Evolutionary conservation across 92 coral and sea anemone species (phyloP).

Genomic region (Meandrina meandrites): DNA sequence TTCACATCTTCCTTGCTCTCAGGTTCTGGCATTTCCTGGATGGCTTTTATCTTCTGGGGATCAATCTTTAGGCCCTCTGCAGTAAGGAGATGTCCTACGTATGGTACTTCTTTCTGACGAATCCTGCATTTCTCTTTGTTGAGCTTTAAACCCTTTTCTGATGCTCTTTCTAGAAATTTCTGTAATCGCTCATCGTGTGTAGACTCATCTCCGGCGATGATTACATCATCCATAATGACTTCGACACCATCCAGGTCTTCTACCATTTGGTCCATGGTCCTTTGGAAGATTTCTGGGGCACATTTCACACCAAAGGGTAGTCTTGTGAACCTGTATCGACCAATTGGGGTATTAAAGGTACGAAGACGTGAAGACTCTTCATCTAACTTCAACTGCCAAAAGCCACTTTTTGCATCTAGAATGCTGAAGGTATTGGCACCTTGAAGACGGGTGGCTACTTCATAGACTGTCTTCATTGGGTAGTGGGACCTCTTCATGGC

Average conservation of each 20-base stretch:
- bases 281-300: slow-evolving; percentile 47
- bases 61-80: slow-evolving; percentile 35
- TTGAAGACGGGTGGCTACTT: slow-evolving; percentile 12
- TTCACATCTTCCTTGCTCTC: slow-evolving; percentile 17
- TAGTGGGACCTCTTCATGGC: slow-evolving; percentile 36
- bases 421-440: slow-evolving; percentile 34
- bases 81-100: slow-evolving; percentile 16
- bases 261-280: slow-evolving; percentile 39
- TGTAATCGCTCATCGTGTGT: background rate
- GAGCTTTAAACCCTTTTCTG: slow-evolving; percentile 31
- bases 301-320: slow-evolving; percentile 50
- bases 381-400: slow-evolving; percentile 45
- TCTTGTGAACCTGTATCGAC: slow-evolving; percentile 39
- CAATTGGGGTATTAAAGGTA: slow-evolving; percentile 45
- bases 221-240: slow-evolving; percentile 51
- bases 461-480: no score
- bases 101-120: slow-evolving; percentile 27
- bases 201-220: slow-evolving; percentile 28
- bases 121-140: slow-evolving; percentile 38
- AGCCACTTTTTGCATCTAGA: slow-evolving; percentile 49
- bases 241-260: slow-evolving; percentile 55
- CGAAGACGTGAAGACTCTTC: slow-evolving; percentile 37
- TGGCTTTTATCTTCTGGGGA: slow-evolving; percentile 17
- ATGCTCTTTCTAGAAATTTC: slow-evolving; percentile 30
- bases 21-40: slow-evolving; percentile 26